Evolutionary conservation across 2,113 vertebrate genomes (phyloP), one percentile per base, ranked within the genome.

Genomic region (Dicrurus megarhynchus): DNA sequence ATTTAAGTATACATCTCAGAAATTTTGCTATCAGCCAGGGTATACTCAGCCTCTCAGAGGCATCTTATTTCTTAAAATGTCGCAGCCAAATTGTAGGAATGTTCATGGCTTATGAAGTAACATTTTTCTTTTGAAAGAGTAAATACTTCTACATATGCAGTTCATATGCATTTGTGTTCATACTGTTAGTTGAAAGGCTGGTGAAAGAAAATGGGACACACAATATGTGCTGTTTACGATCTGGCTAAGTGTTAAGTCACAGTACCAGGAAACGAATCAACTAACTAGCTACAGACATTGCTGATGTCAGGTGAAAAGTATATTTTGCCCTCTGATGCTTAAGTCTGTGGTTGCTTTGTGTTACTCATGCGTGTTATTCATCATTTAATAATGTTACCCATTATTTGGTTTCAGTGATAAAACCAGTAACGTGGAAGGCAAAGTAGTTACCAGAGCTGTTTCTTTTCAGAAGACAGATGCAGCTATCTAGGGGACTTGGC

Each of bases 241-340:
- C 81, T 92, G 76, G 64, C 89, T 67, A 60, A 93, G 70, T 84
- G 37, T 78, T 67, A 84, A 78, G 59, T 89, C 78, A 64, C 50
- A 37, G 60, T 24, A 87, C 46, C 57, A 86, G 70, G 61, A 65
- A 80, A 74, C 71, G 49, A 69, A 84, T 76, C 70, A 49, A 2
- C 19, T 20, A 49, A 69, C 70, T 64, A 44, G 75, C 56, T 73
- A 11, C 53, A 80, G 78, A 70, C 59, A 23, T 47, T 83, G 95
- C 93, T 96, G 91, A 85, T 89, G 91, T 90, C 78, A 85, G 78
- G 63, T 4, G 1, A 80, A 93, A 90, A 77, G 76, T 73, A 6
- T 80, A 79, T 96, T 96, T 94, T 94, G 68, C 70, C 59, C 59
- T 88, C 91, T 96, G 90, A 95, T 1, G 1, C 59, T 53, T 21